Conservation (phyloP, 92 coral and sea anemone genomes). For the Heteractis magnifica region DNA sequence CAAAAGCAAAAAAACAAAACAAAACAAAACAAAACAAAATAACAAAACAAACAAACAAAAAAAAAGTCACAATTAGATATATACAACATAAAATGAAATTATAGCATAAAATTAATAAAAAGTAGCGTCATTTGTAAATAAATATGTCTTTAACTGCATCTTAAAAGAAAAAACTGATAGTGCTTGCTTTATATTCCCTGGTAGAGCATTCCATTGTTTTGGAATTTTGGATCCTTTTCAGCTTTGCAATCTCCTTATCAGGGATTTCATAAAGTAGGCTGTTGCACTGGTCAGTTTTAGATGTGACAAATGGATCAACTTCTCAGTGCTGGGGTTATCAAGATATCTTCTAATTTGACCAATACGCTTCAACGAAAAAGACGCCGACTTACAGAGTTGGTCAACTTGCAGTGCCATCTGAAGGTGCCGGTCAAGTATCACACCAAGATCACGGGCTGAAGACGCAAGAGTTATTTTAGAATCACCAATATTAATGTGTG, state of each 20-base stretch:
- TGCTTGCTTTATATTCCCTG: background rate
- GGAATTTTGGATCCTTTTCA: constrained; percentile 22
- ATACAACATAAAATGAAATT: no score
- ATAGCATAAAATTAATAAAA: no score
- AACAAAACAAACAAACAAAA: no score
- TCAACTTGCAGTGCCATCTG: background rate
- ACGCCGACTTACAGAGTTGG: constrained; percentile 20
- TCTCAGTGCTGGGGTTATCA: constrained; percentile 1
- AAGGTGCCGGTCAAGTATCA: background rate
- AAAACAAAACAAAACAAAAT: no score
- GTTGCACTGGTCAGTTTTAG: constrained; percentile 22
- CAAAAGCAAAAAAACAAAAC: no score
- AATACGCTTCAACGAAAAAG: background rate
- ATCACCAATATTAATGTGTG: background rate
- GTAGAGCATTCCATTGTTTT: background rate
- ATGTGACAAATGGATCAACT: constrained; percentile 19
- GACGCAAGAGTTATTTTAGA: background rate
- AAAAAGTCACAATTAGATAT: no score
- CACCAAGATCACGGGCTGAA: constrained; percentile 17
- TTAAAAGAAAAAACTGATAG: no score
- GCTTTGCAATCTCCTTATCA: constrained; percentile 8
- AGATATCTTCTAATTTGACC: constrained; percentile 9
- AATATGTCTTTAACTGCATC: no score
- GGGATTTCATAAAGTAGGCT: constrained; percentile 23
- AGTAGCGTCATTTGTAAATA: no score